A percentile compares a stretch with the other conserved stretches of the same genome.
Conservation (phyloP, 2,888 invertebrate genomes). For the Nomada fucata region DNA sequence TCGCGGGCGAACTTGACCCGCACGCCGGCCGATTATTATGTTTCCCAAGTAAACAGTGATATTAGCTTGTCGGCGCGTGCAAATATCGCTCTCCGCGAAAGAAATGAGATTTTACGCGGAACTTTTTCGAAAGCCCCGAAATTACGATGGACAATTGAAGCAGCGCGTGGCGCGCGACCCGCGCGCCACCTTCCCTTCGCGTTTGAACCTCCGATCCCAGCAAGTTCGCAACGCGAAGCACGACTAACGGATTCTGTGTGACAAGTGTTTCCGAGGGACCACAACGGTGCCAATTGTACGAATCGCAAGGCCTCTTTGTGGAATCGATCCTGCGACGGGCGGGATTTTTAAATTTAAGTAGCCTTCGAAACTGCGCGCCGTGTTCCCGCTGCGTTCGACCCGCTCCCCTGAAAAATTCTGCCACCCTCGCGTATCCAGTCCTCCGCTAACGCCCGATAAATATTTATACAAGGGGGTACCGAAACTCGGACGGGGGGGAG, state of each 20-base stretch:
- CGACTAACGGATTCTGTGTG: background rate
- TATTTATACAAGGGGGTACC: conserved; percentile 41
- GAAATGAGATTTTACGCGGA: conserved; percentile 62
- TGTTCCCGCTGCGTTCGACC: background rate
- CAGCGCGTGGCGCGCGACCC: conserved; percentile 36
- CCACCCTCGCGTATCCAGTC: background rate
- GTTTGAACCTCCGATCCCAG: conserved; percentile 7
- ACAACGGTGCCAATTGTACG: conserved; percentile 51
- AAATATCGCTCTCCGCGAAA: conserved; percentile 52
- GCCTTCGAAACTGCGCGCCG: background rate
- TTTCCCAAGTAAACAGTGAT: conserved; percentile 62
- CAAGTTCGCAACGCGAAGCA: background rate
- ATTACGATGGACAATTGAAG: conserved; percentile 61
- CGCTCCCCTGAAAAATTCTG: conserved; percentile 8
- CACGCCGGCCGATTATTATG: conserved; percentile 59
- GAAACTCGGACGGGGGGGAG: background rate
- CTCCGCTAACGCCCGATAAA: conserved; percentile 33
- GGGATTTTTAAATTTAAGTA: conserved; percentile 15
- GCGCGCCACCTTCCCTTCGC: conserved; percentile 46
- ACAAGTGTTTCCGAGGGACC: conserved; percentile 4
- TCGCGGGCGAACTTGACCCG: conserved; percentile 34
- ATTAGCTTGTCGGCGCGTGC: conserved; percentile 62
- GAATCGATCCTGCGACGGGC: background rate
- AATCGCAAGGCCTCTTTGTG: background rate
- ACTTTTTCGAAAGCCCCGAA: conserved; percentile 62